Evolutionary conservation across 2,888 invertebrate genomes (phyloP).

Genomic region (Norana najaformis): DNA sequence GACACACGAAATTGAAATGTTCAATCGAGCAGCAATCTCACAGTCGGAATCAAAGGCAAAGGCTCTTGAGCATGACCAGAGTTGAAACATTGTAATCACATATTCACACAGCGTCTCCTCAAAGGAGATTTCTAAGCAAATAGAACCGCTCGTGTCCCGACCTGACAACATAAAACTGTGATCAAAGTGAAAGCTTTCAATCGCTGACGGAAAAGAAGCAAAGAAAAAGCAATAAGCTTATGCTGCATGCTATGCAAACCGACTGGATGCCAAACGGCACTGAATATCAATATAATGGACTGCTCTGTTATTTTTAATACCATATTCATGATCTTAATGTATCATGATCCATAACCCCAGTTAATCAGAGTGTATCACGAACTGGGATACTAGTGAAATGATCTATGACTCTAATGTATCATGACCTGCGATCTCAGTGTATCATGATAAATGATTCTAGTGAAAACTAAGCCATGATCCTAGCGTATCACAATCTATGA

Average conservation of each 20-base stretch:
- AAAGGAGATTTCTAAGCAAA: background rate
- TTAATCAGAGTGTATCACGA: background rate
- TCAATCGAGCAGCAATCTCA: background rate
- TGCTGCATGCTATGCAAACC: background rate
- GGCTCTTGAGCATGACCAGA: background rate
- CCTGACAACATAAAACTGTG: background rate
- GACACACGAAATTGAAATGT: background rate
- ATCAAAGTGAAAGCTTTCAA: background rate
- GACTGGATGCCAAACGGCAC: background rate
- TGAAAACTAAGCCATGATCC: background rate
- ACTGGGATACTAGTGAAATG: background rate
- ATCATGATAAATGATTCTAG: background rate
- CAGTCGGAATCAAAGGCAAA: background rate
- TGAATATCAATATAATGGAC: background rate
- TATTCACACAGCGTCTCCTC: background rate
- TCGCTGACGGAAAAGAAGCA: background rate
- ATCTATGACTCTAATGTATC: background rate
- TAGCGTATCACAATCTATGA: background rate
- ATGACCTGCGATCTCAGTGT: too few relatives aligned
- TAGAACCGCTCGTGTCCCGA: background rate
- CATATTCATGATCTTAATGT: background rate
- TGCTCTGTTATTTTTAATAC: background rate
- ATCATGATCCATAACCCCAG: background rate
- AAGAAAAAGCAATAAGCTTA: background rate
- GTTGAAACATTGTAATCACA: background rate